These are phyloP conservation scores for Leptura quadrifasciata DNA, from an alignment of 2,888 invertebrate genomes.

Conservation along the genomic window DNA sequence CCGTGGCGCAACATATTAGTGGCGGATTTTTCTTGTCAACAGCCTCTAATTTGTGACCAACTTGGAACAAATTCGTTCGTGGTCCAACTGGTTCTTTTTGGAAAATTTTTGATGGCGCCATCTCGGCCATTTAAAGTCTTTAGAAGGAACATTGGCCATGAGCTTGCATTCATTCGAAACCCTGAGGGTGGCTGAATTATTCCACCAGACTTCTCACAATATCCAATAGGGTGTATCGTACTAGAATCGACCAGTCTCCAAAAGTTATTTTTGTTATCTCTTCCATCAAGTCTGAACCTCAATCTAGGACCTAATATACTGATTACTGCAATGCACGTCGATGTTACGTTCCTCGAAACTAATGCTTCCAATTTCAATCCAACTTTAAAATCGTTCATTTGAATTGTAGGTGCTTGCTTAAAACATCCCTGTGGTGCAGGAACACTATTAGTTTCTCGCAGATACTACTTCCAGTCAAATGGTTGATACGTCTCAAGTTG, in stretches of 20 bases:
- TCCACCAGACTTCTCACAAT: constrained; percentile 94
- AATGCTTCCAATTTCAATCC: constrained; percentile 97
- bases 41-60: constrained; percentile 95
- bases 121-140: constrained; percentile 94
- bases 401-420: constrained; percentile 88
- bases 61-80: constrained; percentile 84
- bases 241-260: constrained; percentile 97
- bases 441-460: constrained; percentile 76
- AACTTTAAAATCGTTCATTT: constrained; percentile 92
- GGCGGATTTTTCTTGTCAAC: constrained; percentile 98
- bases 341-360: constrained; percentile 96
- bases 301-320: constrained; percentile 92
- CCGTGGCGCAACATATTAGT: constrained; percentile 96
- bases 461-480: constrained; percentile 93
- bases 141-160: constrained; percentile 95
- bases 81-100: constrained; percentile 93
- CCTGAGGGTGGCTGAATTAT: constrained; percentile 93
- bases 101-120: constrained; percentile 92
- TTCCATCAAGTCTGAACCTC: constrained; percentile 93
- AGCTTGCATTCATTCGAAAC: constrained; percentile 96
- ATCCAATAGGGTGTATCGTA: constrained; percentile 95
- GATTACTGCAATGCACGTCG: constrained; percentile 97
- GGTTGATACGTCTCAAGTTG: constrained; percentile 87
- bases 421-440: constrained; percentile 92
- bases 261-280: constrained; percentile 98